Base-by-base conservation (phyloP, 2,797 vertebrate species). In the Scolopax rusticola region DNA sequence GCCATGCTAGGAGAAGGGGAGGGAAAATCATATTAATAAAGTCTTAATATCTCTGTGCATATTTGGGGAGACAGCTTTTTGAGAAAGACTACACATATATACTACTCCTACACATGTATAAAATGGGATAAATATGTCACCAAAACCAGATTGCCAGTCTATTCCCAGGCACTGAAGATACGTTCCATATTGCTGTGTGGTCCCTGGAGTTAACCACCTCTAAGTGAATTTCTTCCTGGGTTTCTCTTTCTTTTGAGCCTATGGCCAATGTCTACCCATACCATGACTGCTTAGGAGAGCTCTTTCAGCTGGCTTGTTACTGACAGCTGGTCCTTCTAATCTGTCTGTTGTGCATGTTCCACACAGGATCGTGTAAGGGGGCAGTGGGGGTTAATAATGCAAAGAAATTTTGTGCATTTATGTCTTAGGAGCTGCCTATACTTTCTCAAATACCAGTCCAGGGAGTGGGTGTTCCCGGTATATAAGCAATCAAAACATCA, bases 171-270 rank as follows among this genome's bases (percentile, higher is more conserved):
- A 16, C 25, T 73, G 47, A 27, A 38, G 73, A 40, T 30, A 6
- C 4, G 12, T 74, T 75, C 41, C 4, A 0, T 64, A 12, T 6
- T 76, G 47, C 78, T 92, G 32, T 0, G 1, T 33, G 48, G 12
- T 64, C n/a, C 40, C 0, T 0, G 45, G 45, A 1, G 0, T 67
- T 70, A 36, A 53, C 15, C 33, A 27, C 3, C 18, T 75, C 33
- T 45, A 18, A 41, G 20, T 36, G 54, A 38, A 77, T 81, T 88
- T 65, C 23, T 75, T 70, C 73, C 40, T 4, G 6, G 9, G 4
- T 78, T 91, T 93, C 68, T 54, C n/a, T 67, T 91, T 38, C 13
- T 67, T 48, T 61, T 45, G 18, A 63, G 73, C n/a, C 60, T 60
- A 11, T 0, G 3, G 36, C 60, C 60, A 59, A 3, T 43, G n/a